These are phyloP conservation scores for Porites rus DNA, from an alignment of 92 coral and sea anemone genomes.

Conservation along the genomic window DNA sequence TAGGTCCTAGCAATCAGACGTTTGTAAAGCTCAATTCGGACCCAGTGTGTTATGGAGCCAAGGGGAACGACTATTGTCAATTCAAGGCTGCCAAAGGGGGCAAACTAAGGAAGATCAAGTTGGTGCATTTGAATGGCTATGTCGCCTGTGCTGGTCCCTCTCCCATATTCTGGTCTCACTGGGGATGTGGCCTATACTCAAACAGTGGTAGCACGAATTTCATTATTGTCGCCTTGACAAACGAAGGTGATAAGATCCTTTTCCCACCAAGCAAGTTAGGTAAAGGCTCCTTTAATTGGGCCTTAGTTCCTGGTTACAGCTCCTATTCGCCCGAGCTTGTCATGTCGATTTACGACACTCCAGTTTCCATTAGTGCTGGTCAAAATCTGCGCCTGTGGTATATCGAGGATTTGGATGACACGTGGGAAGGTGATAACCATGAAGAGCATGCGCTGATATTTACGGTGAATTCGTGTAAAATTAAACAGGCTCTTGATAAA, in stretches of 20 bases:
- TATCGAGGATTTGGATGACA: background rate
- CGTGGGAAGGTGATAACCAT: background rate
- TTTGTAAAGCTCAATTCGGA: background rate
- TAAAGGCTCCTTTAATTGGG: background rate
- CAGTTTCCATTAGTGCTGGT: background rate
- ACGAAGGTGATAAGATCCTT: background rate
- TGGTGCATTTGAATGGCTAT: slow-evolving; percentile 13
- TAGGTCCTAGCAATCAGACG: too few relatives aligned
- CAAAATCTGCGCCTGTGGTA: slow-evolving; percentile 17
- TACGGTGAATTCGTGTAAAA: slow-evolving; percentile 1
- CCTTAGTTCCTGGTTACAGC: slow-evolving; percentile 1
- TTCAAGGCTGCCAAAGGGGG: background rate
- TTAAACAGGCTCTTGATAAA: background rate
- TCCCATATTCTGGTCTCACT: background rate
- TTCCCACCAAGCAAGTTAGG: background rate
- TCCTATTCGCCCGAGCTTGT: background rate
- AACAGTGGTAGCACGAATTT: background rate
- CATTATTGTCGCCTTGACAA: background rate
- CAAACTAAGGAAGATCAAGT: background rate
- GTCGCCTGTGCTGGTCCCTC: background rate
- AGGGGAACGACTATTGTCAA: background rate
- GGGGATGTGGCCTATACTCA: background rate
- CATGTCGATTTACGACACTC: background rate
- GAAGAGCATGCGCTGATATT: slow-evolving; percentile 12
- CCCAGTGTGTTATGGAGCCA: slow-evolving; percentile 12